Evolutionary conservation across 1,140 invertebrate species (phyloP).

Genomic region (Drosophila virilis): DNA sequence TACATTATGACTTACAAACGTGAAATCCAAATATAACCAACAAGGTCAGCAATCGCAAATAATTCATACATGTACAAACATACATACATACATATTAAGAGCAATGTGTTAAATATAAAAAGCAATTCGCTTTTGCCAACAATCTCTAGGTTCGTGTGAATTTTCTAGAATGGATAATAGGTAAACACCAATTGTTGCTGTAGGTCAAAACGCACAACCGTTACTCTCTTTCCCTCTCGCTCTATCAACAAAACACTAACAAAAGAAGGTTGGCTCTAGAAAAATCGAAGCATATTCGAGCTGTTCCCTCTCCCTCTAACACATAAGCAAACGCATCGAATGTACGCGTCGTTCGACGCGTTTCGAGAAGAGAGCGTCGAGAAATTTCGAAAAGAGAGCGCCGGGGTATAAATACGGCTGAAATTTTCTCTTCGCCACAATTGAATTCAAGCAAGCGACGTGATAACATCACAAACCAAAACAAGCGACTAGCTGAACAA

Average conservation of each 20-base stretch:
- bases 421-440: conserved; percentile 48
- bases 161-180: too few relatives aligned
- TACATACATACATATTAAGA: too few relatives aligned
- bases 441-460: conserved; percentile 67
- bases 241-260: background rate
- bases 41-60: background rate
- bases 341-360: conserved; percentile 3
- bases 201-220: conserved; percentile 93
- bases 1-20: too few relatives aligned
- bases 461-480: conserved; percentile 62
- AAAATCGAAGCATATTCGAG: background rate
- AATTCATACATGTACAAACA: too few relatives aligned
- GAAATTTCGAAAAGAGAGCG: conserved; percentile 59
- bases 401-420: conserved; percentile 66
- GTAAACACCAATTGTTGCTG: too few relatives aligned
- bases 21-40: background rate
- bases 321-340: background rate
- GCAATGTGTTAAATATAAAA: too few relatives aligned
- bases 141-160: too few relatives aligned
- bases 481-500: conserved; percentile 50
- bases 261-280: conserved; percentile 2
- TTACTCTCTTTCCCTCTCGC: conserved; percentile 85
- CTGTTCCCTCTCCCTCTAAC: conserved; percentile 16
- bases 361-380: conserved; percentile 51
- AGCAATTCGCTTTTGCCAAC: too few relatives aligned